phyloP scores from a whole-genome alignment of 2,113 vertebrate genomes.

The Bombycilla garrulus region DNA sequence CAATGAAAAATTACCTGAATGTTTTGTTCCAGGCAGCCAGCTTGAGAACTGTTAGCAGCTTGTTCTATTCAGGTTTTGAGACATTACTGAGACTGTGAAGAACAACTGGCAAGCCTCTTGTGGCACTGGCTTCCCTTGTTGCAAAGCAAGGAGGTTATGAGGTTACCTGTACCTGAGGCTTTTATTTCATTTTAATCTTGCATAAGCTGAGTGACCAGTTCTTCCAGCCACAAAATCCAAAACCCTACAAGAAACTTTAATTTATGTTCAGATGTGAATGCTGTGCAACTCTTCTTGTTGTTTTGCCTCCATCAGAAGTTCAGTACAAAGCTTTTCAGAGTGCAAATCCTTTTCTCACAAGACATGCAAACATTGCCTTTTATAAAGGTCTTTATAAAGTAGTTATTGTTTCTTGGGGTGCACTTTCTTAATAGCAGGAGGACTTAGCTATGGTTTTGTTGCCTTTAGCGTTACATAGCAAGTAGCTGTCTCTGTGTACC shows the following conservation, averaged over 20 bases:
- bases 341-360: not conserved
- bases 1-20: not conserved
- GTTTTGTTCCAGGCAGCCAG: not conserved
- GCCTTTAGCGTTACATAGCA: rapidly evolving
- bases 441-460: not conserved
- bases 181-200: not conserved
- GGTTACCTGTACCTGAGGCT: not conserved
- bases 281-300: not conserved
- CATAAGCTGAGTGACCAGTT: conserved; percentile 3
- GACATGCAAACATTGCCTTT: not conserved
- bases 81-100: not conserved
- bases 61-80: not conserved
- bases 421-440: not conserved
- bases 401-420: not conserved
- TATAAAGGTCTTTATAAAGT: not conserved
- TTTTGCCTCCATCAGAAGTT: not conserved
- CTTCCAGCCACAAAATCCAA: not conserved
- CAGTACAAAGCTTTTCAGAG: not conserved
- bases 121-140: not conserved
- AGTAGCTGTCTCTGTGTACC: not conserved
- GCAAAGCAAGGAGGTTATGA: not conserved
- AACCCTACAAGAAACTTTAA: not conserved
- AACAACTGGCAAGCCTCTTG: not conserved
- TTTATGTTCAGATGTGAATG: not conserved
- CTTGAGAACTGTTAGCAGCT: not conserved